Base-by-base conservation (phyloP, 2,888 invertebrate species). In the Nectonema munidae region DNA sequence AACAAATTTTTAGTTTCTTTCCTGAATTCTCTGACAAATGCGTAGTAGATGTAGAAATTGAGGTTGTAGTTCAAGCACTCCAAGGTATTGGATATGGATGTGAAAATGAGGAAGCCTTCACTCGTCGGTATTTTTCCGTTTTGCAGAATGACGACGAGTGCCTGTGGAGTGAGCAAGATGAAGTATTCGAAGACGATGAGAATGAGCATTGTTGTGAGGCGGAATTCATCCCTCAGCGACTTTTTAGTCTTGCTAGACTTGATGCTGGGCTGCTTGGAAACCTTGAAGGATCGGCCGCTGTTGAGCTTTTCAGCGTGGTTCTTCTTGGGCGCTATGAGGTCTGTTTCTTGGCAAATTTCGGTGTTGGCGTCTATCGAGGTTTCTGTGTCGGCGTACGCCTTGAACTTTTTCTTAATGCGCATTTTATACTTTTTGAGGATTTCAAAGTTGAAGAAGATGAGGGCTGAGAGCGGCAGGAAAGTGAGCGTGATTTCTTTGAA, bases 401-500 rank as follows among this genome's bases (percentile, higher is more conserved):
- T n/a, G n/a, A n/a, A n/a, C n/a, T 19, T 16, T 34, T 15, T 34
- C 35, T 19, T 34, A 18, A 34, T 34, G 19, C 20, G 19, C 6
- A 11, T 34, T 14, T 34, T 34, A 20, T 34, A 34, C 14, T 34
- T 34, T 18, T 34, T 5, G 14, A 34, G 9, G 35, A 34, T 34
- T 11, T 15, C 6, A 11, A 15, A 5, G 19, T 34, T 34, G 15
- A 34, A 20, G 19, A 34, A 18, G 35, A 19, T 11, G 9, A 34
- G 15, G 19, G 20, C 4, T 11, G 20, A 19, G 11, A 34, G 35
- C 9, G 35, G 35, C 4, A 34, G 5, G 11, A 16, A 5, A 14
- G 35, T 34, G 5, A 34, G 15, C 17, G 20, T 6, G 9, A 34
- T 34, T 34, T 34, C 35, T 11, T 20, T 18, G 19, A 18, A 34